phyloP scores from a whole-genome alignment of 1,140 invertebrate species.

The Diorhabda sublineata region DNA sequence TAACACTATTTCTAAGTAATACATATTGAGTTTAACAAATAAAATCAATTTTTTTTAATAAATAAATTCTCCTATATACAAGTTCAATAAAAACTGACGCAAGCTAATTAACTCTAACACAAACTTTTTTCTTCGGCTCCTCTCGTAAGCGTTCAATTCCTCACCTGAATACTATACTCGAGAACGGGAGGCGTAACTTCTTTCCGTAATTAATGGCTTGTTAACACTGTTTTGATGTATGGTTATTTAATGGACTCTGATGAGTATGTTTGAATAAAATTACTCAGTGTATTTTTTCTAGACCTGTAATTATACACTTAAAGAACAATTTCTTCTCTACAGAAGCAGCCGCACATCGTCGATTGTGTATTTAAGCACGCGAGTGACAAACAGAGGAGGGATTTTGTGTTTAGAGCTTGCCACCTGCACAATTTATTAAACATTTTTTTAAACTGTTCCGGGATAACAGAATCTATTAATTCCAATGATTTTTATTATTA shows the following conservation, averaged over 20 bases:
- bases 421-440: background rate
- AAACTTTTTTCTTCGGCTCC: too few relatives aligned
- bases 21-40: too few relatives aligned
- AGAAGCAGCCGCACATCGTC: background rate
- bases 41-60: too few relatives aligned
- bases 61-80: too few relatives aligned
- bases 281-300: slow-evolving; percentile 8
- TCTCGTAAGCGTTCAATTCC: background rate
- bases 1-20: too few relatives aligned
- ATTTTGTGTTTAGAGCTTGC: background rate
- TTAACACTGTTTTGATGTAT: slow-evolving; percentile 12
- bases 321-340: background rate
- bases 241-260: slow-evolving; percentile 15
- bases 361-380: background rate
- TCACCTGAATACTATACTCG: background rate
- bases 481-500: too few relatives aligned
- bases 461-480: too few relatives aligned
- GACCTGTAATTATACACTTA: slow-evolving; percentile 3
- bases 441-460: too few relatives aligned
- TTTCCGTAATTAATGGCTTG: slow-evolving; percentile 12
- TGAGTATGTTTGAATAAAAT: slow-evolving; percentile 15
- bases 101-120: too few relatives aligned
- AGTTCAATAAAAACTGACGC: too few relatives aligned
- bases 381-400: background rate
- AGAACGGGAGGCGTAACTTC: slow-evolving; percentile 7